These are phyloP conservation scores for Muntiacus muntjak DNA, from an alignment of 2,113 vertebrate genomes.

Conservation along the genomic window DNA sequence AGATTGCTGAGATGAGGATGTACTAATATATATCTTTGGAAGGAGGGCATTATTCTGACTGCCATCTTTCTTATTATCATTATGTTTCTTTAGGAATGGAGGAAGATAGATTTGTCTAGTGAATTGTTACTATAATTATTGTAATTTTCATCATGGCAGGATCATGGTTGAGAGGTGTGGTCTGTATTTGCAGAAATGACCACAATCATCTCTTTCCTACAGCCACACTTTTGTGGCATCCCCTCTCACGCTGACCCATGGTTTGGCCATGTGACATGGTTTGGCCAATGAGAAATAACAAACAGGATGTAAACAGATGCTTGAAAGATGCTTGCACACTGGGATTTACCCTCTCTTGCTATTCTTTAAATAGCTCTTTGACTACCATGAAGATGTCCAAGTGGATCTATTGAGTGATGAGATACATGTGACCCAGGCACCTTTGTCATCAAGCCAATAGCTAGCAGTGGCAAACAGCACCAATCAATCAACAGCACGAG, in stretches of 20 bases:
- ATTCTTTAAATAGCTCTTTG: not conserved
- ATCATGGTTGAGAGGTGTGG: not conserved
- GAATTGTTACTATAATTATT: not conserved
- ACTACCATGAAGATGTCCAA: not conserved
- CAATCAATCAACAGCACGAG: not conserved
- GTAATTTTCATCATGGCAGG: not conserved
- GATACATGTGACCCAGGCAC: not conserved
- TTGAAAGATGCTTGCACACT: not conserved
- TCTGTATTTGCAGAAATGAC: not conserved
- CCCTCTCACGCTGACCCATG: fast-evolving
- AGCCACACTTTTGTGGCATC: fast-evolving
- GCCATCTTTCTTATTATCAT: not conserved
- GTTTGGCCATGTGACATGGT: not conserved
- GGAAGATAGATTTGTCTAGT: not conserved
- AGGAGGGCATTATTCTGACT: not conserved
- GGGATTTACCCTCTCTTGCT: not conserved
- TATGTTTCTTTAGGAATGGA: not conserved
- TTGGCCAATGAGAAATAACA: not conserved
- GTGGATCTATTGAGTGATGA: not conserved
- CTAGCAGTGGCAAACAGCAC: not conserved
- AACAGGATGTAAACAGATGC: not conserved
- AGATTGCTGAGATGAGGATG: not conserved
- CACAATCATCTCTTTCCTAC: not conserved
- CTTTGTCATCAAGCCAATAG: not conserved
- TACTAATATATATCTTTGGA: not conserved